A percentile compares a stretch with the other conserved stretches of the same genome.
Evolutionary conservation across 2,113 vertebrate species (phyloP).

Genomic region (Phrynosoma platyrhinos): DNA sequence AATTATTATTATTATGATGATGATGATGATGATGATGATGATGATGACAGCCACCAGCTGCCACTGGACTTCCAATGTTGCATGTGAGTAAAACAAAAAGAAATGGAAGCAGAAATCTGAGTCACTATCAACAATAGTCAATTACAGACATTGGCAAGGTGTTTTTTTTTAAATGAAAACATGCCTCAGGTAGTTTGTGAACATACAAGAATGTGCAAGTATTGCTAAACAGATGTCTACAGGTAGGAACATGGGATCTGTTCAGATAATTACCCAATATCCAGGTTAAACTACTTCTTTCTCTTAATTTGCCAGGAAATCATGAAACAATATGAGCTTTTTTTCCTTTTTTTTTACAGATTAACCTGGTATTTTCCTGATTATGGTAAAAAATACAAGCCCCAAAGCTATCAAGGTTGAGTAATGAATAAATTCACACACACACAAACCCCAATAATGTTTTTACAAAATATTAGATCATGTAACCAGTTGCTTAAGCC

Average conservation of each 20-base stretch:
- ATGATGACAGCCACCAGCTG: too few species aligned
- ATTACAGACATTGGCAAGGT: neutral
- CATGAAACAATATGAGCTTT: constrained; percentile 3
- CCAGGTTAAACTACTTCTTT: neutral
- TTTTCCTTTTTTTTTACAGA: neutral
- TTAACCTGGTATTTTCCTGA: neutral
- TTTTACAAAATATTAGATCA: constrained; percentile 8
- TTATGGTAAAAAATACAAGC: neutral
- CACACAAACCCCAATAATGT: neutral
- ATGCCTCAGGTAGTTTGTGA: neutral
- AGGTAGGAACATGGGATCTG: neutral
- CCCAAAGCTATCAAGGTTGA: neutral
- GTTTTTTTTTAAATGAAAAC: constrained; percentile 21
- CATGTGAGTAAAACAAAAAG: neutral
- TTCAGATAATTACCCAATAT: neutral
- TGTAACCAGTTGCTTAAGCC: neutral
- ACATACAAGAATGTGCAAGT: constrained; percentile 1
- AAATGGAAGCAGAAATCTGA: neutral
- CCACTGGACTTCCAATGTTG: neutral
- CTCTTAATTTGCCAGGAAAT: accelerated
- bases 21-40: too few species aligned
- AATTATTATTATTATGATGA: too few species aligned
- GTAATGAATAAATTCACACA: neutral
- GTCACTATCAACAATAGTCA: neutral
- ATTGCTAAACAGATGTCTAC: neutral